These are phyloP conservation scores for Cotesia congregata DNA, from an alignment of 2,888 invertebrate genomes.

Conservation along the genomic window DNA sequence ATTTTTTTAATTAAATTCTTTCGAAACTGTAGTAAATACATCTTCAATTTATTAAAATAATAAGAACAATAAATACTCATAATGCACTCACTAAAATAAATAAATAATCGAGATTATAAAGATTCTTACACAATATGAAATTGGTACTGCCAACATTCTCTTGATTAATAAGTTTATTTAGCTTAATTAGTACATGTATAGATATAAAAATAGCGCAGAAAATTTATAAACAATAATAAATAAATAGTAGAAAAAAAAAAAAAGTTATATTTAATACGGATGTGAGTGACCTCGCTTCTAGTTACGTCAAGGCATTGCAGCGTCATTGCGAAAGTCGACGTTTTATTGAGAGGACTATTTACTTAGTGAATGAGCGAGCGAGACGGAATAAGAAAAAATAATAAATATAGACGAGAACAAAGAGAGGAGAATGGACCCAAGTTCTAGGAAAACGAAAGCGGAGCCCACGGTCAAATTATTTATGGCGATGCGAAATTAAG, in stretches of 20 bases:
- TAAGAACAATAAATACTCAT: too few relatives aligned
- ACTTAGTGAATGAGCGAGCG: slow-evolving; percentile 31
- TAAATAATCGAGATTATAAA: too few relatives aligned
- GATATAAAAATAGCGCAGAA: neutral
- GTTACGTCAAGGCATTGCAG: slow-evolving; percentile 26
- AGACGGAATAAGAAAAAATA: slow-evolving; percentile 31
- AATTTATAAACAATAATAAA: slow-evolving; percentile 4
- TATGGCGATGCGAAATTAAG: slow-evolving; percentile 70
- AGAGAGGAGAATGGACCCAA: slow-evolving; percentile 39
- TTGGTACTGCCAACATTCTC: too few relatives aligned
- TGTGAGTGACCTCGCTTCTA: slow-evolving; percentile 36
- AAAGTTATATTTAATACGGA: slow-evolving; percentile 12
- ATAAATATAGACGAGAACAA: slow-evolving; percentile 29
- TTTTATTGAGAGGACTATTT: neutral
- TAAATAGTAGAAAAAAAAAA: slow-evolving; percentile 27
- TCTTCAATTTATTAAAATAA: too few relatives aligned
- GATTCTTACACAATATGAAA: too few relatives aligned
- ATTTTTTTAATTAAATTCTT: too few relatives aligned
- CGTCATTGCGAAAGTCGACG: slow-evolving; percentile 37
- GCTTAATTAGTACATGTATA: too few relatives aligned
- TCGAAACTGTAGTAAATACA: too few relatives aligned
- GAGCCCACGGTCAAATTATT: slow-evolving; percentile 68
- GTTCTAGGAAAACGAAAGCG: slow-evolving; percentile 63
- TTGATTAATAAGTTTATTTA: too few relatives aligned
- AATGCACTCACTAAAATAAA: too few relatives aligned